Evolutionary conservation across 2,888 invertebrate genomes (phyloP).

Genomic region (Leucania comma): DNA sequence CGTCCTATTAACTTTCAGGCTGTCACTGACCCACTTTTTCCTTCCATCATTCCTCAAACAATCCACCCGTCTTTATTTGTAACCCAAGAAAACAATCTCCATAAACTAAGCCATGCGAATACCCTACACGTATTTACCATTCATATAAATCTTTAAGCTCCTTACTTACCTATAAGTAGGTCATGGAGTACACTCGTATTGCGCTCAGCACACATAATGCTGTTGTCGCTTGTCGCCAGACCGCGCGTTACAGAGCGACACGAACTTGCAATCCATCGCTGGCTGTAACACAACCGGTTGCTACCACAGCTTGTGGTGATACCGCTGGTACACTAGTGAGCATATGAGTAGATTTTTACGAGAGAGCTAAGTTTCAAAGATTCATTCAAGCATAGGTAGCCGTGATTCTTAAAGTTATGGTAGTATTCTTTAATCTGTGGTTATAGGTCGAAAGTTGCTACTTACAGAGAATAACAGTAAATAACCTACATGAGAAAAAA

Average conservation of each 20-base stretch:
- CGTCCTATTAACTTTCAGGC: neutral
- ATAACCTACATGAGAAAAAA: too few species aligned
- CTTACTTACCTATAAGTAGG: slow-evolving; percentile 34
- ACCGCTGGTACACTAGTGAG: neutral
- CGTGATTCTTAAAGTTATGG: too few species aligned
- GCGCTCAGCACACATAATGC: slow-evolving; percentile 31
- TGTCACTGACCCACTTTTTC: neutral
- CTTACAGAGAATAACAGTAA: too few species aligned
- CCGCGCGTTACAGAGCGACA: slow-evolving; percentile 33
- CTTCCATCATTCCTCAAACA: neutral
- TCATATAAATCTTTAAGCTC: slow-evolving; percentile 38
- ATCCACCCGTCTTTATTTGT: neutral
- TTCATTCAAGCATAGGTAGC: neutral
- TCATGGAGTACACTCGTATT: slow-evolving; percentile 12
- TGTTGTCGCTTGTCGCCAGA: slow-evolving; percentile 41
- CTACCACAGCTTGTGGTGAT: slow-evolving; percentile 16
- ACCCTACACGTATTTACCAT: slow-evolving; percentile 41
- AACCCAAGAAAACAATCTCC: slow-evolving; percentile 5
- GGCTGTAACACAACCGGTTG: slow-evolving; percentile 37
- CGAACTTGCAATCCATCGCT: slow-evolving; percentile 54
- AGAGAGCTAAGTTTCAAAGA: neutral
- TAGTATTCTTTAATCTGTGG: too few species aligned
- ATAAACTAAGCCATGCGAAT: slow-evolving; percentile 8
- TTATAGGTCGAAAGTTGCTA: too few species aligned
- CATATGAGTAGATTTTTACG: slow-evolving; percentile 7